Base-by-base conservation (phyloP, 1,140 invertebrate genomes). In the Drosophila suzukii region DNA sequence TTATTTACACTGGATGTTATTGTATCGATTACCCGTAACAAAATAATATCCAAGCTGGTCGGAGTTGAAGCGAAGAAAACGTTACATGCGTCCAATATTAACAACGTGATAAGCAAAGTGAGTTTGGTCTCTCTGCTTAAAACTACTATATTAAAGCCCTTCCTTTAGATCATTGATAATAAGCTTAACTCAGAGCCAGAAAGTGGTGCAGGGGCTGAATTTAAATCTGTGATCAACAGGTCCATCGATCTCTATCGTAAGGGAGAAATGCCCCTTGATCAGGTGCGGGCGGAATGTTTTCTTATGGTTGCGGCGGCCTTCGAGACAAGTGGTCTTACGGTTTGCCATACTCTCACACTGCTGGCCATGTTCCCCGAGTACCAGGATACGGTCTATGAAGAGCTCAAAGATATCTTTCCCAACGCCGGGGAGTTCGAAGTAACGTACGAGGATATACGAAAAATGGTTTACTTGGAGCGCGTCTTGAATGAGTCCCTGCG, bases 381-480 rank as follows among this genome's bases (percentile, higher is more conserved):
- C 63, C 94, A 96, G 93, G 83, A 94, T 7, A 93, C 92, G 80
- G 90, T 93, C 3, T 93, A 93, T 44, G 91, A 95, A 38, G 96
- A 97, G 91, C 74, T 96, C 39, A 91, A 93, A 46, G 47, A 84
- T 17, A 92, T 96, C 6, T 94, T 95, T 84, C 94, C 93, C 24
- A 38, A 59, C 7, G 65, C 90, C 32, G 83, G 74, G 1, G 78
- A 93, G 51, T 78, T 92, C 24, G 82, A 93, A n/a, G 91, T 93
- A 0, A 93, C 93, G 5, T 93, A 93, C 63, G 93, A 94, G 7
- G 94, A 95, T 51, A 63, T 95, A 0, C 80, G 93, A 34, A 78
- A 93, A 50, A 94, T 97, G 94, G 94, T 93, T 36, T 95, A 95
- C 71, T 92, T 95, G 17, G 95, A 95, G 61, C 93, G 93, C 63